Evolutionary conservation across 2,888 invertebrate species (phyloP), one percentile per base, ranked within the genome.

Genomic region (Congeria kusceri): DNA sequence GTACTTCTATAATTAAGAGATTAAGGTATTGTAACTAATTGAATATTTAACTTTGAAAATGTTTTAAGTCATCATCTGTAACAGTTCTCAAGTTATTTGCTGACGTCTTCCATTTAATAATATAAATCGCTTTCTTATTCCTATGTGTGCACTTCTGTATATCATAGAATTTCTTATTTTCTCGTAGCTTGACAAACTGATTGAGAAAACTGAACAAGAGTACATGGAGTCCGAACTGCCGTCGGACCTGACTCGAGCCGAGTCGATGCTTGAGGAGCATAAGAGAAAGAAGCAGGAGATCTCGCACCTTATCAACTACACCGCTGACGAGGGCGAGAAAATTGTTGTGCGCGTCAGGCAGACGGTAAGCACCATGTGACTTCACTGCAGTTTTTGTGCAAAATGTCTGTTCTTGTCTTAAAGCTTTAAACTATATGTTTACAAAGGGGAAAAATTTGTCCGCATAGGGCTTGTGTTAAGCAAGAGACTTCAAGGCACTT

Each of bases 321-420:
- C 96, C 47, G 95, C 95, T 89, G 95, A 95, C 82, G 96, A 96
- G 92, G 95, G 96, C 86, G 96, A 96, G 87, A 95, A 95, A 90
- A 94, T 96, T 78, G 95, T 96, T 64, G 94, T 95, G 85, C 95
- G 95, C 92, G 96, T 97, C 77, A 94, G 95, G 80, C 95, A 95
- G 89, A 96, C 96, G 94, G 94, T 94, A 86, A 80, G 87, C 80
- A 5, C n/a, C n/a, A n/a, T n/a, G n/a, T n/a, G n/a, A n/a, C n/a
- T n/a, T n/a, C n/a, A n/a, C n/a, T n/a, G n/a, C n/a, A n/a, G n/a
- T n/a, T n/a, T n/a, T n/a, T n/a, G n/a, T n/a, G n/a, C n/a, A n/a
- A n/a, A n/a, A n/a, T n/a, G n/a, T n/a, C n/a, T n/a, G n/a, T n/a
- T n/a, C n/a, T n/a, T n/a, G n/a, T n/a, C n/a, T n/a, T n/a, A n/a